These are phyloP conservation scores for Rousettus leschenaultii DNA, from an alignment of 2,113 vertebrate genomes.

Conservation along the genomic window DNA sequence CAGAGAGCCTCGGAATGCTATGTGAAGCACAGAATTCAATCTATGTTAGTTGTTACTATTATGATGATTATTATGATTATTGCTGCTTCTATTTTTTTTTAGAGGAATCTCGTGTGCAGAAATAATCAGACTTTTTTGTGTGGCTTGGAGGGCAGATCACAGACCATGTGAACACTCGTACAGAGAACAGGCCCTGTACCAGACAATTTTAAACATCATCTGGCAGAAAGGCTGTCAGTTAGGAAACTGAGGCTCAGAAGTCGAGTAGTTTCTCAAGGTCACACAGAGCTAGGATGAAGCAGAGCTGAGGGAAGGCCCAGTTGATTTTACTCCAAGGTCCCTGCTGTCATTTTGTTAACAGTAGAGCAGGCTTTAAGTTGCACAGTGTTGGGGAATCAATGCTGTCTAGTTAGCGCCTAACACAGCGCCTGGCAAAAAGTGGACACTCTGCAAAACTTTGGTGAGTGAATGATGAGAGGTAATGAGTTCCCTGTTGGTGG, in stretches of 20 bases:
- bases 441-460: fast-evolving
- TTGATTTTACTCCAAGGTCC: neutral
- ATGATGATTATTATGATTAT: no score
- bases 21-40: neutral
- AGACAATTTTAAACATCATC: neutral
- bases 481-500: fast-evolving
- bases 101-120: neutral
- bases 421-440: no score
- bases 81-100: neutral
- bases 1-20: neutral
- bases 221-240: neutral
- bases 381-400: fast-evolving
- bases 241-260: neutral
- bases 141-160: neutral
- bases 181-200: neutral
- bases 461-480: neutral
- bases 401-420: neutral
- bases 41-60: neutral
- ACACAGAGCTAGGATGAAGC: no score
- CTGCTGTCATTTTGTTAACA: neutral
- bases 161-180: neutral
- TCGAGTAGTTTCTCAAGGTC: neutral
- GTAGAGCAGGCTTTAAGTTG: neutral
- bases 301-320: neutral
- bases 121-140: neutral